Base-by-base conservation (phyloP, 2,797 vertebrate genomes). In the Scleropages formosus region DNA sequence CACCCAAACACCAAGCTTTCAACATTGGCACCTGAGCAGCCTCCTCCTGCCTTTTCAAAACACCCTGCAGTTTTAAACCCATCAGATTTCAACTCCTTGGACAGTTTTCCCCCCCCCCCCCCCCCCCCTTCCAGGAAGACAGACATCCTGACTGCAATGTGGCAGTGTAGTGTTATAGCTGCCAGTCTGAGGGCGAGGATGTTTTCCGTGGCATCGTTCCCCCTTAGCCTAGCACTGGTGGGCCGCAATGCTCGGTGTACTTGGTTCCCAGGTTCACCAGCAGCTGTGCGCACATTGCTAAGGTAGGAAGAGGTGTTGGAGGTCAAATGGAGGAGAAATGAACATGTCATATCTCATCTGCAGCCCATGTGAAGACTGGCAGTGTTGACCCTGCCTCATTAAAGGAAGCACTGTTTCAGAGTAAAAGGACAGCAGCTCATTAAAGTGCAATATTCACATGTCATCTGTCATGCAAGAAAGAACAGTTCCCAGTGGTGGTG, bases 361-460 rank as follows among this genome's bases (percentile, higher is more conserved):
- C 72, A 75, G 69, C 67, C 67, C 77, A 12, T 56, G 68, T 66
- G 66, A 77, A 79, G 78, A 77, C 76, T 59, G 70, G 31, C 31
- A 39, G 31, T 39, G 31, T 18, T 79, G 72, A 53, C 76, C 77
- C 75, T 72, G 47, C 82, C 56, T 61, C 78, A 87, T 80, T 84
- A 77, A 86, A 89, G 89, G 89, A 92, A 93, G 90, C 90, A 89
- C 90, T 88, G 87, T 84, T 88, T 85, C 80, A 84, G 80, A 86
- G 88, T 82, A 85, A 89, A 81, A 89, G 81, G 83, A 88, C 79
- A 58, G 82, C 86, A 74, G 81, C 59, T 78, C 64, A 12, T 92
- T 91, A 91, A 92, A 92, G 90, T 92, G 90, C 90, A 90, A 86
- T 89, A 90, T 90, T 85, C 89, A 89, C 88, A 90, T 87, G 83